Base-by-base conservation (phyloP, 2,888 invertebrate species). In the Cancer borealis region DNA sequence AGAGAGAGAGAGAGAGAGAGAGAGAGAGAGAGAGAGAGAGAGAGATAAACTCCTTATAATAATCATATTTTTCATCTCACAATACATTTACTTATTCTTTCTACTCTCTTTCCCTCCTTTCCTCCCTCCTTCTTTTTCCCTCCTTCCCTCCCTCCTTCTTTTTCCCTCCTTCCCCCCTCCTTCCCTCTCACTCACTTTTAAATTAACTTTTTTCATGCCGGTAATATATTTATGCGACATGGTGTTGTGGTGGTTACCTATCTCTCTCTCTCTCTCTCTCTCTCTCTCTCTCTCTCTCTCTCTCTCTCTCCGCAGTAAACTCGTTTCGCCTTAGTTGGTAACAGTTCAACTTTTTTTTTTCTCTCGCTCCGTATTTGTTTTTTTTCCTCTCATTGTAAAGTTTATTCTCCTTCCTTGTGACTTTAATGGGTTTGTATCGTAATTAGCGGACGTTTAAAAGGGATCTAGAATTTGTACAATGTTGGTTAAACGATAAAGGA, bases 1-100 rank as follows among this genome's bases (percentile, higher is more conserved):
- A 49, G 49, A 49, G 49, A 49, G 49, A 49, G 49, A 49, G 49
- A 49, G 84, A 84, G 84, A 84, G 84, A 84, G 84, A 84, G 84
- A 84, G 0, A 84, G 84, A 84, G 84, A 84, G 12, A 84, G 10
- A 84, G 84, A 49, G 49, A 49, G 49, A 54, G 54, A 54, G 54
- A 54, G 54, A 54, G 54, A 54, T 12, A 66, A 21, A 66, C 17
- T 39, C 39, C 39, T 39, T 39, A 39, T 39, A 39, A 39, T 39
- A 39, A 39, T 39, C 39, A 39, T 39, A 39, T 39, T 39, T 39
- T 39, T 39, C 39, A 39, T 39, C 39, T 39, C 39, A 66, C n/a
- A 66, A 21, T n/a, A 21, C 21, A 21, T 3, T n/a, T 66, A n/a
- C 8, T 14, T 12, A 3, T 26, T 26, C 90, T 54, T 21, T 30